Evolutionary conservation across 2,888 invertebrate genomes (phyloP), one percentile per base, ranked within the genome.

Genomic region (Tetranychus piercei): DNA sequence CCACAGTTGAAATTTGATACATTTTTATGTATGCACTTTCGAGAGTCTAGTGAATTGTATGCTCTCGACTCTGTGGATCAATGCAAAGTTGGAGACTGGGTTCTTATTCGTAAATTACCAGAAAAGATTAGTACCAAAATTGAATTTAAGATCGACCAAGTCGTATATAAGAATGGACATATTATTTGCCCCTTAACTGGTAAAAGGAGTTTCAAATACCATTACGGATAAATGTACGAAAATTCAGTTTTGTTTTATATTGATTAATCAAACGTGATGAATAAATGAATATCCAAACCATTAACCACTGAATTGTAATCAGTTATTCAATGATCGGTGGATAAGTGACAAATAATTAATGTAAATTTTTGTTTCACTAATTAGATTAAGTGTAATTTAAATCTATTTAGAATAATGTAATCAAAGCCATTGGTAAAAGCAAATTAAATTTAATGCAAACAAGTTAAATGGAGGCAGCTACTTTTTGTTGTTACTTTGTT

Each of bases 1-100:
- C 77, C 77, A 5, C 43, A 70, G 34, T 72, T 76, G 23, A 72
- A 73, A 67, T 77, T 77, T 34, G 75, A 76, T 45, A 20, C 44
- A 5, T 76, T 72, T 73, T 44, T 76, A 9, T 70, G 34, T 44
- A 74, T 65, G 73, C 74, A 76, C 64, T 77, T 77, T 71, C 44
- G 77, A 45, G 76, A 77, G 44, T 44, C 69, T 9, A 74, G 74
- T 34, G 34, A 66, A 70, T 22, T 76, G 6, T 11, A 73, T 6
- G 76, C 75, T 8, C 72, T 73, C 15, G 77, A 77, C 45, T 44
- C 71, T 22, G 20, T 70, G 1, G 71, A 71, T 8, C 8, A 73
- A 20, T 77, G 76, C 8, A 44, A 73, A 44, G 55, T 74, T 34
- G 77, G 77, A 7, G 77, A 77, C 71, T 77, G 77, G 77, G 73